Percentiles rank a stretch among this genome's conserved stretches.
phyloP scores from a whole-genome alignment of 2,797 vertebrate genomes.

The Cyclura pinguis region DNA sequence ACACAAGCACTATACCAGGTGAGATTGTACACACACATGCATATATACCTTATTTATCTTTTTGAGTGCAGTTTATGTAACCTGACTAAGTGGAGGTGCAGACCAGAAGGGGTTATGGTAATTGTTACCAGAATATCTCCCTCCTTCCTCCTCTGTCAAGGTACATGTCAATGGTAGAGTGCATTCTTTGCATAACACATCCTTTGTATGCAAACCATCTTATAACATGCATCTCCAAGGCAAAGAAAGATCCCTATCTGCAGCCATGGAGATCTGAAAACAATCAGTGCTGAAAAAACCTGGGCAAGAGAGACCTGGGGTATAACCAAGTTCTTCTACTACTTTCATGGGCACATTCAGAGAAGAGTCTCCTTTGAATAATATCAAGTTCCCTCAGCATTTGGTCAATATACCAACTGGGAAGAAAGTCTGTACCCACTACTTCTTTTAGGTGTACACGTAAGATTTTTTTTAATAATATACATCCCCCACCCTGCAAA shows the following conservation, averaged over 20 bases:
- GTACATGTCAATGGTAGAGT: neutral
- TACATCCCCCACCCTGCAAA: neutral
- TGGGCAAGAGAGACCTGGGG: neutral
- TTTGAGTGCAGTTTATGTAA: neutral
- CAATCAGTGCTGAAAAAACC: neutral
- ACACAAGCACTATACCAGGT: neutral
- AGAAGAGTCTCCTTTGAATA: too few relatives aligned
- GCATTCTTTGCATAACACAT: neutral
- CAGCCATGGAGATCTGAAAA: neutral
- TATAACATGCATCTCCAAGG: neutral
- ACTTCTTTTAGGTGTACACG: neutral
- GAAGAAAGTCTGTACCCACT: neutral
- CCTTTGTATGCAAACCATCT: neutral
- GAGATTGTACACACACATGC: too few relatives aligned
- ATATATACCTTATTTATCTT: neutral
- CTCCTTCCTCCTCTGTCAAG: neutral
- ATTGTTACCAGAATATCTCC: neutral
- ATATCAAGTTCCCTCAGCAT: neutral
- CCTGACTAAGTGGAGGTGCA: neutral
- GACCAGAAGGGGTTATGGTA: neutral
- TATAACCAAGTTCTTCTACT: neutral
- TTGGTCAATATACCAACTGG: neutral
- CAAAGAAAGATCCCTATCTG: neutral
- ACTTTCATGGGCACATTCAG: neutral
- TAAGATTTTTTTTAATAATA: neutral